A percentile compares a stretch with the other conserved stretches of the same genome.
Conservation (phyloP, 2,888 invertebrate genomes). For the Thymelicus sylvestris region DNA sequence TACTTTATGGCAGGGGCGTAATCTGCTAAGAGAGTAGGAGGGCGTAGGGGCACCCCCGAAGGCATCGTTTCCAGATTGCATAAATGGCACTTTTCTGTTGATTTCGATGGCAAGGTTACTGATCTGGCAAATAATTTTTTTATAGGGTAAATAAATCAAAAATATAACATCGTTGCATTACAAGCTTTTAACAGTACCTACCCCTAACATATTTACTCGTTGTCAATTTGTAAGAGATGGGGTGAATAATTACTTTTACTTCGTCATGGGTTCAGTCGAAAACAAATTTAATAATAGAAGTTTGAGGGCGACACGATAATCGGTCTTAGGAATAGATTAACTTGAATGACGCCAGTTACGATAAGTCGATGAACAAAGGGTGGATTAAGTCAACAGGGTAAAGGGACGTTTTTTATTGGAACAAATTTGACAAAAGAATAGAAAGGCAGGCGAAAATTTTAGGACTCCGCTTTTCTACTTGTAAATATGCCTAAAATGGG, state of each 20-base stretch:
- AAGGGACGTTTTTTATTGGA: background rate
- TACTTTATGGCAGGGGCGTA: no score
- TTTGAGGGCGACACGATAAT: conserved; percentile 42
- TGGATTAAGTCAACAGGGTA: conserved; percentile 12
- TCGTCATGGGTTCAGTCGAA: conserved; percentile 33
- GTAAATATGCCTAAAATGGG: no score
- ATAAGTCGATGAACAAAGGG: conserved; percentile 30
- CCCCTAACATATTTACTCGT: conserved; percentile 25
- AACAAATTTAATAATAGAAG: conserved; percentile 45
- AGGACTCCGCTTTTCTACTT: no score
- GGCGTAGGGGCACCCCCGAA: no score
- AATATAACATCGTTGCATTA: no score
- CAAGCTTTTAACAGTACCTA: background rate
- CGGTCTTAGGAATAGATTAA: conserved; percentile 45
- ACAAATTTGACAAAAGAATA: background rate
- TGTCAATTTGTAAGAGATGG: conserved; percentile 31
- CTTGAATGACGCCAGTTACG: conserved; percentile 38
- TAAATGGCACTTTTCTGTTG: no score
- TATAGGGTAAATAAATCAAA: no score
- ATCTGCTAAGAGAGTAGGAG: no score
- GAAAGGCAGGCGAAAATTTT: no score
- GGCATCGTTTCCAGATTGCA: no score
- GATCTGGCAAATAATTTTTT: no score
- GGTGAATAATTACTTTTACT: conserved; percentile 35
- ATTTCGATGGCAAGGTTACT: no score